A percentile compares a stretch with the other conserved stretches of the same genome.
phyloP scores from a whole-genome alignment of 2,797 vertebrate genomes.

The Bradypodion ventrale region DNA sequence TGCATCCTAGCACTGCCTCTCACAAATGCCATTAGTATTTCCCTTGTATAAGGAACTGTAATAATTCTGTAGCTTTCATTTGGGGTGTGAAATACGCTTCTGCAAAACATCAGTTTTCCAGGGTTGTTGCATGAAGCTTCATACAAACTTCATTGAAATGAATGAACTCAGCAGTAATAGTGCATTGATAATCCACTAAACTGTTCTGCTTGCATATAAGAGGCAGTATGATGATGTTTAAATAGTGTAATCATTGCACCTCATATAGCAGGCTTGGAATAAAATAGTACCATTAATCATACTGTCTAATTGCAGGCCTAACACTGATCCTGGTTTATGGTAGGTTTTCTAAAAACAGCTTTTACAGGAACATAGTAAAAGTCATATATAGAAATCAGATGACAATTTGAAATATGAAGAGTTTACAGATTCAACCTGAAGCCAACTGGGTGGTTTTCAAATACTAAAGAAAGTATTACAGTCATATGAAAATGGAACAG shows the following conservation, averaged over 20 bases:
- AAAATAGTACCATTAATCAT: slow-evolving; percentile 32
- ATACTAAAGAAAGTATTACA: background rate
- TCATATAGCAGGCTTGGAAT: slow-evolving; percentile 20
- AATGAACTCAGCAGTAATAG: slow-evolving; percentile 12
- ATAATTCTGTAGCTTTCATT: slow-evolving; percentile 6
- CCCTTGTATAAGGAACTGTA: background rate
- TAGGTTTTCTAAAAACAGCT: background rate
- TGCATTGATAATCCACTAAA: slow-evolving; percentile 12
- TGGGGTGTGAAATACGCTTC: slow-evolving; percentile 5
- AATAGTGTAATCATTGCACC: slow-evolving; percentile 32
- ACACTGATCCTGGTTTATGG: slow-evolving; percentile 1
- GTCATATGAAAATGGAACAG: background rate
- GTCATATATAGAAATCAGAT: slow-evolving; percentile 13
- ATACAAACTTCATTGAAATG: slow-evolving; percentile 6
- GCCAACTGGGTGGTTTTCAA: background rate
- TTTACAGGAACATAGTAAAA: background rate
- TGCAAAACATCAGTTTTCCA: slow-evolving; percentile 3
- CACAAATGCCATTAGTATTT: slow-evolving; percentile 14
- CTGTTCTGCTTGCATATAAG: slow-evolving; percentile 18
- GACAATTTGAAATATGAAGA: slow-evolving; percentile 2
- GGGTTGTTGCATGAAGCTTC: background rate
- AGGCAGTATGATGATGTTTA: slow-evolving; percentile 32
- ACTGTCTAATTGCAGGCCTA: slow-evolving; percentile 17
- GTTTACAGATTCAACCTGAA: slow-evolving; percentile 3
- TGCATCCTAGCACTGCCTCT: slow-evolving; percentile 40